Conservation (phyloP, 2,113 vertebrate genomes). For the Apteryx mantelli region DNA sequence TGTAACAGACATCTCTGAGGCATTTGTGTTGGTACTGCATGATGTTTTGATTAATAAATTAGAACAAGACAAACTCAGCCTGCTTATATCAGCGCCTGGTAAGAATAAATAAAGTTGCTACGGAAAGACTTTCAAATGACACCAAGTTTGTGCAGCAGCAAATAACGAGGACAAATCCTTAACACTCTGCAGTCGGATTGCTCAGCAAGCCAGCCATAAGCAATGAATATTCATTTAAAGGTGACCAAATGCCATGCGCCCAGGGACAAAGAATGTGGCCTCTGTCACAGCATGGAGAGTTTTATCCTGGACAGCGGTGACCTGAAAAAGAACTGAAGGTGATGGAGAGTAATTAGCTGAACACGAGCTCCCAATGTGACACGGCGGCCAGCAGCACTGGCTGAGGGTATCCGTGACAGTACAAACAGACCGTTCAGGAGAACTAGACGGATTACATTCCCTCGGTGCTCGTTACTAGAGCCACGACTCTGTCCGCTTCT, state of each 20-base stretch:
- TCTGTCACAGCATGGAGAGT: not conserved
- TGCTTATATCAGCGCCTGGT: not conserved
- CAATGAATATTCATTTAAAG: not conserved
- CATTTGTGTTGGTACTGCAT: not conserved
- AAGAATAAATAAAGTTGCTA: not conserved
- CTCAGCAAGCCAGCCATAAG: not conserved
- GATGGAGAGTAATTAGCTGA: not conserved
- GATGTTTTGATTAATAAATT: not conserved
- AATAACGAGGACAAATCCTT: not conserved
- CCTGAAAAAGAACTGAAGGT: not conserved
- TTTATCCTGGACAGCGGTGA: not conserved
- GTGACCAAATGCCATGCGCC: not conserved
- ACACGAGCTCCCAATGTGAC: not conserved
- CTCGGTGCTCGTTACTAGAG: not conserved
- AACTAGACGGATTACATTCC: not conserved
- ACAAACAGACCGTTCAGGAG: rapidly evolving
- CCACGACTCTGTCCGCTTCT: not conserved
- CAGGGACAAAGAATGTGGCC: not conserved
- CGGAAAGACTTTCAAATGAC: not conserved
- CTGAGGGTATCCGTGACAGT: rapidly evolving
- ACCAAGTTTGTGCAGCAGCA: not conserved
- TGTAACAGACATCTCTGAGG: not conserved
- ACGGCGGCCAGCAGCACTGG: not conserved
- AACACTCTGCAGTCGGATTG: not conserved
- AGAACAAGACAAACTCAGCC: not conserved